Evolutionary conservation across 2,888 invertebrate genomes (phyloP), one percentile per base, ranked within the genome.

Genomic region (Parasteatoda lunata): DNA sequence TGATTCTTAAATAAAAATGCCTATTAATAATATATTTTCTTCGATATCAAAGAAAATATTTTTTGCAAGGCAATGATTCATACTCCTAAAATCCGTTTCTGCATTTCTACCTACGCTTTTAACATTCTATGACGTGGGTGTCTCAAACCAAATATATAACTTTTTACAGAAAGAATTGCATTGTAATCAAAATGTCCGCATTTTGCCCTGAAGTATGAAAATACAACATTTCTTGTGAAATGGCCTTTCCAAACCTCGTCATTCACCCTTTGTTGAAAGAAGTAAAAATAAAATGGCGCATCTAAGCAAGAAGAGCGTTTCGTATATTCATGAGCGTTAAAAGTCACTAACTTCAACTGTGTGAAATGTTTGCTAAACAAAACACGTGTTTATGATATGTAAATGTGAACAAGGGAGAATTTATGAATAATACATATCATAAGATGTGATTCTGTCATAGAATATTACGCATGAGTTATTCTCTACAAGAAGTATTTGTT

Each of bases 381-480:
- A 84, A 84, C 84, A 84, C 72, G 78, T 84, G 84, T 84, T 84
- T 84, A 73, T 77, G 72, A 84, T 66, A 77, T 66, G 84, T 71
- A 72, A 77, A 77, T 49, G 54, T 65, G 15, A 30, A 30, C 30
- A 84, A 84, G 73, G 72, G 72, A 77, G 73, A 77, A 68, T 71
- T 54, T 48, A 78, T 84, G 84, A 77, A 84, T 84, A 72, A 84
- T 84, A 65, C 77, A 84, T 77, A 73, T 73, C 66, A 84, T 78
- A 68, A 84, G 72, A 78, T 78, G 77, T 68, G 77, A 73, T 71
- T 8, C 68, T 70, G 83, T 77, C 77, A 77, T 71, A 71, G 70
- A 84, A 83, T 78, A 77, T 73, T 73, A 68, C 73, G 78, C 84
- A 73, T 78, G 84, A 78, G 78, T 84, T 84, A 84, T 78, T 84